These are phyloP conservation scores for Caenorhabditis auriculariae DNA, from an alignment of 2,888 invertebrate species.

Conservation along the genomic window DNA sequence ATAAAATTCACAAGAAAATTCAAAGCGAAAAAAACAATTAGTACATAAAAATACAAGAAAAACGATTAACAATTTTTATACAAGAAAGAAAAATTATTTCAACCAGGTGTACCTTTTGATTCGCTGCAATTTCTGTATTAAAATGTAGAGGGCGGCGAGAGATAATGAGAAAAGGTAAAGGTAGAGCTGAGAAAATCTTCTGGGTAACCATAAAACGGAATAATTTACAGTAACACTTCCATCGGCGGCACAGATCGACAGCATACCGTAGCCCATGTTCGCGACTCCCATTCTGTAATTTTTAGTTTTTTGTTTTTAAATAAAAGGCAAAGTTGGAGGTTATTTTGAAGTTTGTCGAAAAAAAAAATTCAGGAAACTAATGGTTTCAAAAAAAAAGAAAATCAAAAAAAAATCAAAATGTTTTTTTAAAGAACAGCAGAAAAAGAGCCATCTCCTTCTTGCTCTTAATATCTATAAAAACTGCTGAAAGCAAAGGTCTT, in stretches of 20 bases:
- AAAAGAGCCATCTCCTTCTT: neutral
- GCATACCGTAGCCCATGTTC: constrained; percentile 79
- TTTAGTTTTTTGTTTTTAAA: neutral
- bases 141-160: no score
- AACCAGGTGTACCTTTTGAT: constrained; percentile 21
- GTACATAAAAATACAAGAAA: no score
- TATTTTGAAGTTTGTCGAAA: no score
- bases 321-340: neutral
- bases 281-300: constrained; percentile 80
- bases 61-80: no score
- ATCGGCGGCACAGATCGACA: constrained; percentile 25
- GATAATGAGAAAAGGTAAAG: constrained; percentile 14
- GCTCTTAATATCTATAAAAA: neutral
- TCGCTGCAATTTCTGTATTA: no score
- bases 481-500: no score
- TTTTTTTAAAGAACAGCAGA: neutral
- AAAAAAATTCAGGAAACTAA: neutral
- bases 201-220: constrained; percentile 35
- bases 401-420: constrained; percentile 1
- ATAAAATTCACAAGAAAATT: no score
- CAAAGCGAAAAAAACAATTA: no score
- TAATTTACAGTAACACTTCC: constrained; percentile 14
- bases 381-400: neutral
- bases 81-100: constrained; percentile 5
- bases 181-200: constrained; percentile 27